A percentile compares a stretch with the other conserved stretches of the same genome.
Evolutionary conservation across 1,140 invertebrate species (phyloP).

Genomic region (Drosophila lowei): DNA sequence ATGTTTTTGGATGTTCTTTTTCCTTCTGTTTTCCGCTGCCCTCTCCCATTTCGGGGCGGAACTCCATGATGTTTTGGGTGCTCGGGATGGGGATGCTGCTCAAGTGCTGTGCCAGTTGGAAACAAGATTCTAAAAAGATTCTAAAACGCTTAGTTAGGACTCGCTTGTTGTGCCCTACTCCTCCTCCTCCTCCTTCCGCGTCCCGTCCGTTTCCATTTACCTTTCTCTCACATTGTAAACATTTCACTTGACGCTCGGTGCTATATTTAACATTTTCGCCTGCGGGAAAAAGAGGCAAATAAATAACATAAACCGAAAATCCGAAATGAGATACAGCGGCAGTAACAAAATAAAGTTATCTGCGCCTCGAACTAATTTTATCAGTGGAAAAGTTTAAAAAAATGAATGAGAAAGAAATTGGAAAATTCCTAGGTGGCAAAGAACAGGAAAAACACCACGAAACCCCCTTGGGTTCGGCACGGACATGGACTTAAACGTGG

Average conservation of each 20-base stretch:
- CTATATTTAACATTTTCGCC: conserved; percentile 77
- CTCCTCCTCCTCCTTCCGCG: conserved; percentile 4
- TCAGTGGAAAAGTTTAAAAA: conserved; percentile 27
- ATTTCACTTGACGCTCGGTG: conserved; percentile 76
- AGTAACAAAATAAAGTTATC: conserved; percentile 46
- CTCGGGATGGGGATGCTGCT: background rate
- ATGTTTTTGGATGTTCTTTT: conserved; percentile 42
- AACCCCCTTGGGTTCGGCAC: conserved; percentile 1
- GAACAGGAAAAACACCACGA: background rate
- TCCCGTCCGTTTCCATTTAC: conserved; percentile 59
- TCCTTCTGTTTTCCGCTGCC: background rate
- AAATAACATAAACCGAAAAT: conserved; percentile 77
- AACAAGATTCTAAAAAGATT: conserved; percentile 37
- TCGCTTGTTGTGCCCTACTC: background rate
- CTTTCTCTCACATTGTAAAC: conserved; percentile 80
- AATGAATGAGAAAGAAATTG: conserved; percentile 9
- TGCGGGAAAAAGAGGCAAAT: conserved; percentile 63
- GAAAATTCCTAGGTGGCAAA: conserved; percentile 31
- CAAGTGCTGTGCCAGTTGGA: conserved; percentile 43
- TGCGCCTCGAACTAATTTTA: conserved; percentile 55
- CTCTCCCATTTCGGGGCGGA: conserved; percentile 23
- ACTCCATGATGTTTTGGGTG: conserved; percentile 7
- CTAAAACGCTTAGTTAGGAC: conserved; percentile 65
- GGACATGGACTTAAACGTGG: background rate
- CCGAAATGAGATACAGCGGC: conserved; percentile 12